These are phyloP conservation scores for Oenanthe melanoleuca DNA, from an alignment of 2,113 vertebrate genomes.

Conservation along the genomic window DNA sequence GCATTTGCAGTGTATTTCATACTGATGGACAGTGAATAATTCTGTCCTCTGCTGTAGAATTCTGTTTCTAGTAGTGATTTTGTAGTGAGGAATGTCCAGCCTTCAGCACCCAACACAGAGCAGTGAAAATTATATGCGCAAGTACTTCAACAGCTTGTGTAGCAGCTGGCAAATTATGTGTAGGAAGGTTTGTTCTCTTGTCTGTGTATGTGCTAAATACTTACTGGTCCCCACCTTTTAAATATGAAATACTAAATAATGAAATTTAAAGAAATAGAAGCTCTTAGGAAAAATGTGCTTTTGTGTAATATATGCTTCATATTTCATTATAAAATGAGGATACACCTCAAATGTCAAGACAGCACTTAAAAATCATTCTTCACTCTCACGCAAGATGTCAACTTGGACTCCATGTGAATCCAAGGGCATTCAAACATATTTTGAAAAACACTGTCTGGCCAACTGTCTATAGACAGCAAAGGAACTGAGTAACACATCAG, in stretches of 20 bases:
- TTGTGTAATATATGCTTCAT: not conserved
- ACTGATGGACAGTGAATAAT: not conserved
- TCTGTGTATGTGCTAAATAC: not conserved
- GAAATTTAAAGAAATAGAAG: not conserved
- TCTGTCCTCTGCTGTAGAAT: not conserved
- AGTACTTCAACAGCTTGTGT: conserved; percentile 38
- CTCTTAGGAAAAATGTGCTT: not conserved
- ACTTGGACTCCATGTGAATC: not conserved
- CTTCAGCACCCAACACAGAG: not conserved
- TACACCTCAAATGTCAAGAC: not conserved
- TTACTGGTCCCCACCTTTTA: not conserved
- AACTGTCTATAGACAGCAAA: not conserved
- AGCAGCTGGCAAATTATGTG: conserved; percentile 25
- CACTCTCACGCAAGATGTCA: not conserved
- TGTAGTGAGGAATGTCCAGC: not conserved
- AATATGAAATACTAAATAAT: conserved; percentile 4
- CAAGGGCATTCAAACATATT: not conserved
- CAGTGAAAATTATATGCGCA: not conserved
- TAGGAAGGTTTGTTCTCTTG: conserved; percentile 37
- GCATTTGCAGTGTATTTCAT: not conserved
- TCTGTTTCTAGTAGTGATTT: not conserved
- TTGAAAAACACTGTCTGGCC: not conserved
- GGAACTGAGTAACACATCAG: not conserved
- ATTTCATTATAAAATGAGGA: not conserved
- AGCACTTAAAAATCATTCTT: not conserved